phyloP scores from a whole-genome alignment of 2,113 vertebrate species.

The Toxotes chatareus region DNA sequence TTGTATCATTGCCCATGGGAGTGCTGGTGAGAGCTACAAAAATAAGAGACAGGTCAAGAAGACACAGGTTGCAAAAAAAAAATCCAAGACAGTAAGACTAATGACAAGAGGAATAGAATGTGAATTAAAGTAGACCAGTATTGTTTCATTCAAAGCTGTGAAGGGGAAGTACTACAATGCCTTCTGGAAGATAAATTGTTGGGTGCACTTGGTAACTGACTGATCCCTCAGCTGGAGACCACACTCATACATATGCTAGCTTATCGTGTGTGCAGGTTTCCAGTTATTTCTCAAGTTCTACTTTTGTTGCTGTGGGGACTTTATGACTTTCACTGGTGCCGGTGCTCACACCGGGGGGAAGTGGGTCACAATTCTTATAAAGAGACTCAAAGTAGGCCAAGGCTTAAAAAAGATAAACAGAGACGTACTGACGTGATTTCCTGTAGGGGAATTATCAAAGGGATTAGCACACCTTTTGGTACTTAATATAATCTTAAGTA shows the following conservation, averaged over 20 bases:
- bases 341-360: conserved; percentile 27
- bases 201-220: not conserved
- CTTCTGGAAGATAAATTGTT: not conserved
- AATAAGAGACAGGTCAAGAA: too few relatives aligned
- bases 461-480: conserved; percentile 8
- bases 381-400: conserved; percentile 52
- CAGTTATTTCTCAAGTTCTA: conserved; percentile 13
- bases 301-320: conserved; percentile 25
- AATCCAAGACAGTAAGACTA: not conserved
- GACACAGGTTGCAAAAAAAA: not conserved
- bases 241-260: not conserved
- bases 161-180: not conserved
- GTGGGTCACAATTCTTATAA: conserved; percentile 53
- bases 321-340: conserved; percentile 48
- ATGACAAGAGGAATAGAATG: not conserved
- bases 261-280: not conserved
- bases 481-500: not conserved
- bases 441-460: conserved; percentile 13
- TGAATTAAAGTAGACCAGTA: not conserved
- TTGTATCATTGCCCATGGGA: not conserved
- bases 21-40: not conserved
- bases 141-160: conserved; percentile 8
- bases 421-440: conserved; percentile 15
- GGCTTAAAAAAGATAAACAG: conserved; percentile 53
- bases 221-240: conserved; percentile 7